A percentile compares a stretch with the other conserved stretches of the same genome.
Conservation (phyloP, 1,140 invertebrate genomes). For the Bombus confusus region DNA sequence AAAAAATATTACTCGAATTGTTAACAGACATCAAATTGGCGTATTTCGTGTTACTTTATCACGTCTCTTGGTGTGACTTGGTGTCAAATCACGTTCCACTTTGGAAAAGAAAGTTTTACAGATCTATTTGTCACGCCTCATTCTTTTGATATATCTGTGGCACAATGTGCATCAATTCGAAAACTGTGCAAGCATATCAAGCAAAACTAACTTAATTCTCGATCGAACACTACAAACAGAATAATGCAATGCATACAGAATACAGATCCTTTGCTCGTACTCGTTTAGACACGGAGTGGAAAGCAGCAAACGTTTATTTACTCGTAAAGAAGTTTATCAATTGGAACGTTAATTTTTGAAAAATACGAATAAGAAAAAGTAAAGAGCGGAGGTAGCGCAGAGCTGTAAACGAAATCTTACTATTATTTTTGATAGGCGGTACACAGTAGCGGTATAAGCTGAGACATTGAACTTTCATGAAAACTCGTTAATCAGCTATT, state of each 20-base stretch:
- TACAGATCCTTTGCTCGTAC: not conserved
- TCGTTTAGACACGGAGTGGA: not conserved
- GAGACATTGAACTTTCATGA: slow-evolving; percentile 26
- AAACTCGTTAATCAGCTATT: slow-evolving; percentile 4
- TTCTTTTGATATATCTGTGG: not conserved
- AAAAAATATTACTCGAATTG: no score
- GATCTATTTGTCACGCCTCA: slow-evolving; percentile 4
- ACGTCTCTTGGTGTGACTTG: no score
- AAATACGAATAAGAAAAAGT: not conserved
- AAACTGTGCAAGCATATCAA: not conserved
- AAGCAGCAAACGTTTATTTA: not conserved
- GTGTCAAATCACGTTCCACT: not conserved
- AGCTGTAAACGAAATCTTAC: not conserved
- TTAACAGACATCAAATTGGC: no score
- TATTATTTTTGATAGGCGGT: not conserved
- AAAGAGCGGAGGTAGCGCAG: no score
- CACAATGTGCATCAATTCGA: slow-evolving; percentile 20
- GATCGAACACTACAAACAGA: slow-evolving; percentile 16
- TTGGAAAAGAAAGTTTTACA: not conserved
- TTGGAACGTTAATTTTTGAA: not conserved
- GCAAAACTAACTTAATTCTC: slow-evolving; percentile 34
- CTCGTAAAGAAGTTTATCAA: not conserved
- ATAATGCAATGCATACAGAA: slow-evolving; percentile 41
- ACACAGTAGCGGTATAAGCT: not conserved
- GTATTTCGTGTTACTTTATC: no score